Evolutionary conservation across 2,113 vertebrate species (phyloP).

Genomic region (Engystomops pustulosus): DNA sequence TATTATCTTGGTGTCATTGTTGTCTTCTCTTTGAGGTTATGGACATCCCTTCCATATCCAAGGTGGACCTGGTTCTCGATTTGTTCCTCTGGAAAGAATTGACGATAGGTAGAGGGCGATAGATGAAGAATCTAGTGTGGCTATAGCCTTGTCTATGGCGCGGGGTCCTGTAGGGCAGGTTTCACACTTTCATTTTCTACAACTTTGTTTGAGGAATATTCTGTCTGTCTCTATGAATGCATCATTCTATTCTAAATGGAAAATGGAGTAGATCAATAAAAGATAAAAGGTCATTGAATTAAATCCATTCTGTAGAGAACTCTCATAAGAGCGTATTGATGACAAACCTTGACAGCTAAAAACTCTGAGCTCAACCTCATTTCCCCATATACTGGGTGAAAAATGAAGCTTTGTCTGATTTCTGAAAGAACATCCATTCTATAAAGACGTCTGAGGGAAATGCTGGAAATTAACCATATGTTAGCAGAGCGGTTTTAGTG

Average conservation of each 20-base stretch:
- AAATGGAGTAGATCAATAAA: conserved; percentile 50
- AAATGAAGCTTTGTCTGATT: conserved; percentile 42
- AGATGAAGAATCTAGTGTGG: too few species aligned
- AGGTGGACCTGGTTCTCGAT: too few species aligned
- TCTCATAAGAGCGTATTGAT: conserved; percentile 53
- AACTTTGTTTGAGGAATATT: conserved; percentile 37
- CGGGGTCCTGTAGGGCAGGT: too few species aligned
- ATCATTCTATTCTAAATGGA: conserved; percentile 56
- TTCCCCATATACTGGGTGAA: conserved; percentile 45
- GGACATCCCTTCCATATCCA: too few species aligned
- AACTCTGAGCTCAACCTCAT: conserved; percentile 19
- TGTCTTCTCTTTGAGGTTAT: too few species aligned
- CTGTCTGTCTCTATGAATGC: conserved; percentile 32
- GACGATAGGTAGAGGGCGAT: too few species aligned
- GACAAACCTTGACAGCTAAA: conserved; percentile 51
- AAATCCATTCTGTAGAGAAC: conserved; percentile 53
- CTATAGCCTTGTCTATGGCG: neutral
- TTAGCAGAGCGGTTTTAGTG: neutral
- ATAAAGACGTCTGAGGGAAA: conserved; percentile 2
- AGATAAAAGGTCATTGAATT: conserved; percentile 58
- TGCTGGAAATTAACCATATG: conserved; percentile 39
- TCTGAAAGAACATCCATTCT: conserved; percentile 49
- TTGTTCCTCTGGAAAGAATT: too few species aligned
- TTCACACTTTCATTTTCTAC: neutral
- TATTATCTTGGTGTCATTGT: too few species aligned